Evolutionary conservation across 2,113 vertebrate genomes (phyloP).

Genomic region (Saccopteryx bilineata): DNA sequence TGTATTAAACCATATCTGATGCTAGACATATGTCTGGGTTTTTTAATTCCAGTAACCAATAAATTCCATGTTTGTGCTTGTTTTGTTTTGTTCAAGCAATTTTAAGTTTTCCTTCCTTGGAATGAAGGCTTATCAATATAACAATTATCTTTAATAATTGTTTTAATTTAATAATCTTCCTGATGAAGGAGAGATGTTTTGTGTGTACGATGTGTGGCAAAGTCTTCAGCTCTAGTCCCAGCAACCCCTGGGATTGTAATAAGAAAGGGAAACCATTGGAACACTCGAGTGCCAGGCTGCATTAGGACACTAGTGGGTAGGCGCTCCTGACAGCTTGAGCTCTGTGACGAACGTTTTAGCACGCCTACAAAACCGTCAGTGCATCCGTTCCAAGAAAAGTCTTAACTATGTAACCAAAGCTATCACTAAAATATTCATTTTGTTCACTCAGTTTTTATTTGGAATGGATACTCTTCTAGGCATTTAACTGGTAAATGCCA

Average conservation of each 20-base stretch:
- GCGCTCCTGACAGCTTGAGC: neutral
- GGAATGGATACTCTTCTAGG: neutral
- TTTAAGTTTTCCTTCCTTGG: neutral
- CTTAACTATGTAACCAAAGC: neutral
- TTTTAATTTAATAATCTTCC: neutral
- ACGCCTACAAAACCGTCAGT: too few species aligned
- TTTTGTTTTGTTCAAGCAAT: neutral
- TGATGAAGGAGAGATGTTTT: neutral
- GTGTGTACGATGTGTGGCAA: neutral
- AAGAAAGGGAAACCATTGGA: neutral
- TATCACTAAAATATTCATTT: neutral
- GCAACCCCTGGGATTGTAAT: neutral
- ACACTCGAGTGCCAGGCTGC: neutral
- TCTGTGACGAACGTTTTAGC: neutral
- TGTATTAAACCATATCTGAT: neutral
- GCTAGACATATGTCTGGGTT: neutral
- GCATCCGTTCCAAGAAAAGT: neutral
- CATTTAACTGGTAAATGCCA: neutral
- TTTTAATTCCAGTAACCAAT: constrained; percentile 32
- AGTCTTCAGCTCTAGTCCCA: neutral
- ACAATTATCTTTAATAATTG: neutral
- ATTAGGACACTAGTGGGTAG: neutral
- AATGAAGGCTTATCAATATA: neutral
- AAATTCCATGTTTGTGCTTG: constrained; percentile 2
- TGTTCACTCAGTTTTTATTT: neutral